Evolutionary conservation across 1,140 invertebrate genomes (phyloP).

Genomic region (Magallana angulata): DNA sequence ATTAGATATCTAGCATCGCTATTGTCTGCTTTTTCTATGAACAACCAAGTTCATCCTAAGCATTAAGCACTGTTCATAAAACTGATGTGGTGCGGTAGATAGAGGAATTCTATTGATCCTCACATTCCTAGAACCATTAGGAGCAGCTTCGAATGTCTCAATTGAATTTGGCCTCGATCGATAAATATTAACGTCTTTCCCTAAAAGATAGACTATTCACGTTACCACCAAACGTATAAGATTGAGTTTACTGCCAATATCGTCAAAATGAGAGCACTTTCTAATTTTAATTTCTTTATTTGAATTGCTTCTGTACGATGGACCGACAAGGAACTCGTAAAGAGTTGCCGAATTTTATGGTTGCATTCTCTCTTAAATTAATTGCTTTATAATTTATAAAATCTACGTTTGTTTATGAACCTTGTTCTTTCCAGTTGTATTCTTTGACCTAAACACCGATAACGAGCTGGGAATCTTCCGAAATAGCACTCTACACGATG

Average conservation of each 20-base stretch:
- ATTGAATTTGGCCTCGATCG: conserved; percentile 32
- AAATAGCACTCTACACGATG: not conserved
- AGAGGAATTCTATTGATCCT: conserved; percentile 16
- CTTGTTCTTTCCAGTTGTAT: not conserved
- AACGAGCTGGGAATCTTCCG: not conserved
- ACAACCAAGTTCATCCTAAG: no score
- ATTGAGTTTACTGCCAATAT: not conserved
- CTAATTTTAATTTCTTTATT: no score
- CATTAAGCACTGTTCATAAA: conserved; percentile 19
- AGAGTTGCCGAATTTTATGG: no score
- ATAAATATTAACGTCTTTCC: conserved; percentile 17
- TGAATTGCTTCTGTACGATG: no score
- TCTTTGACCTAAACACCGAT: not conserved
- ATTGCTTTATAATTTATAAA: no score
- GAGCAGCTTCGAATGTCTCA: conserved; percentile 6
- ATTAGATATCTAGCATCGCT: no score
- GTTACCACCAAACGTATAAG: not conserved
- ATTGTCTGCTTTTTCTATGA: no score
- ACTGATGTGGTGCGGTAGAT: not conserved
- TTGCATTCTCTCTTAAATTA: no score
- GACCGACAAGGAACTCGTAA: no score
- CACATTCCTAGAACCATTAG: conserved; percentile 20
- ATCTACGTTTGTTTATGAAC: no score
- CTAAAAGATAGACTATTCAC: conserved; percentile 6
- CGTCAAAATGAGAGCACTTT: no score